Conservation (phyloP, 1,140 invertebrate species). For the Anoplophora glabripennis region DNA sequence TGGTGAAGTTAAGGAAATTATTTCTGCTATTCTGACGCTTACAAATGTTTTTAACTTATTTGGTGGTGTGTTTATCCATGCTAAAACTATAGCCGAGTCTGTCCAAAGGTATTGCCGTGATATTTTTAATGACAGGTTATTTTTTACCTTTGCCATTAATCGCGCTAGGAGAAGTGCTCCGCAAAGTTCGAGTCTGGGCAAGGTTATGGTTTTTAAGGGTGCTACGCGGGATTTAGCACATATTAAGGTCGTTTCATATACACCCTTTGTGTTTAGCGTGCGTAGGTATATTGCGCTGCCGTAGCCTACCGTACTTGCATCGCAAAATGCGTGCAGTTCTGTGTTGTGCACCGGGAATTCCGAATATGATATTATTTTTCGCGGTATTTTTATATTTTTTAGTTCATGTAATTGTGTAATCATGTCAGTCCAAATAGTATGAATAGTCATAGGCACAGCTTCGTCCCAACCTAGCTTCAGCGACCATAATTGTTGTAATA, state of each 20-base stretch:
- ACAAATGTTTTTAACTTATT: constrained; percentile 40
- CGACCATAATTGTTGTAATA: constrained; percentile 49
- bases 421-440: constrained; percentile 13
- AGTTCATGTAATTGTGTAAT: constrained; percentile 5
- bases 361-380: not conserved
- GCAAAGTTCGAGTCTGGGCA: constrained; percentile 35
- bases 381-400: constrained; percentile 9
- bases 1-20: constrained; percentile 36
- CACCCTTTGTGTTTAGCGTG: constrained; percentile 13
- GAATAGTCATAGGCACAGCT: constrained; percentile 6
- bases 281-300: constrained; percentile 38
- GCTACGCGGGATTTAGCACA: constrained; percentile 39
- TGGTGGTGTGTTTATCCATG: constrained; percentile 30
- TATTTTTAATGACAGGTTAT: constrained; percentile 13
- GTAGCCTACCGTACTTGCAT: constrained; percentile 40
- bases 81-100: constrained; percentile 48
- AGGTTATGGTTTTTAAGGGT: constrained; percentile 37
- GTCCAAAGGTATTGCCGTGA: constrained; percentile 42
- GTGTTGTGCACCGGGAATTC: not conserved
- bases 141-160: constrained; percentile 19
- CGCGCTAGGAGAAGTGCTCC: constrained; percentile 31
- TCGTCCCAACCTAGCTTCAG: constrained; percentile 23
- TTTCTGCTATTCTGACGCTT: constrained; percentile 43
- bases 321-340: constrained; percentile 42
- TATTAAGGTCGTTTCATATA: constrained; percentile 25